Evolutionary conservation across 2,113 vertebrate genomes (phyloP).

Genomic region (Centropus bengalensis): DNA sequence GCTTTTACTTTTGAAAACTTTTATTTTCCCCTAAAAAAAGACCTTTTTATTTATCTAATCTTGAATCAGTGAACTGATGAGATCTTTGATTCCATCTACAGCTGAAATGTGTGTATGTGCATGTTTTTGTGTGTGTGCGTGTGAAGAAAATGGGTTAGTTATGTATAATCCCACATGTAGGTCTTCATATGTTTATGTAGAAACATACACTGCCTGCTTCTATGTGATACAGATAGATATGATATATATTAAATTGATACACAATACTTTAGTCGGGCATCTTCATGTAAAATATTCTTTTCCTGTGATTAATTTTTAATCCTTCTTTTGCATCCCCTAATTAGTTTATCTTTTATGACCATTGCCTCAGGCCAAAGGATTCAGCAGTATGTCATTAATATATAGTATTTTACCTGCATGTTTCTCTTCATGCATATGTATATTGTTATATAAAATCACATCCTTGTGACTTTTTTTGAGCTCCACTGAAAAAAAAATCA

Average conservation of each 20-base stretch:
- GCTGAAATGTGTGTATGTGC: neutral
- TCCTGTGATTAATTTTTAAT: neutral
- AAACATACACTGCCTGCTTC: neutral
- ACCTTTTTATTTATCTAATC: neutral
- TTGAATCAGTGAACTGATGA: neutral
- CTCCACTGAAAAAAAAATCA: neutral
- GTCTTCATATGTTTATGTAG: neutral
- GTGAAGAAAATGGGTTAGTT: neutral
- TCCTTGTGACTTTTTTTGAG: neutral
- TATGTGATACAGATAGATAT: neutral
- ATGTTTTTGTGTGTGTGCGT: fast-evolving
- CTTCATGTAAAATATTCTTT: neutral
- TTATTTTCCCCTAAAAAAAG: neutral
- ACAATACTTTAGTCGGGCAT: neutral
- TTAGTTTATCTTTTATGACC: neutral
- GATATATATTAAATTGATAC: neutral
- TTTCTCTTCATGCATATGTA: neutral
- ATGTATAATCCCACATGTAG: neutral
- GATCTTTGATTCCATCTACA: neutral
- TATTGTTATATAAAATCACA: neutral
- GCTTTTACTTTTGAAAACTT: neutral
- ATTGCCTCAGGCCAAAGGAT: neutral
- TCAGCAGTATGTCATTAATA: neutral
- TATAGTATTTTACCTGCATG: neutral
- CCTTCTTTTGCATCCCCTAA: neutral